Evolutionary conservation across 2,888 invertebrate species (phyloP).

Genomic region (Bruchidius siliquastri): DNA sequence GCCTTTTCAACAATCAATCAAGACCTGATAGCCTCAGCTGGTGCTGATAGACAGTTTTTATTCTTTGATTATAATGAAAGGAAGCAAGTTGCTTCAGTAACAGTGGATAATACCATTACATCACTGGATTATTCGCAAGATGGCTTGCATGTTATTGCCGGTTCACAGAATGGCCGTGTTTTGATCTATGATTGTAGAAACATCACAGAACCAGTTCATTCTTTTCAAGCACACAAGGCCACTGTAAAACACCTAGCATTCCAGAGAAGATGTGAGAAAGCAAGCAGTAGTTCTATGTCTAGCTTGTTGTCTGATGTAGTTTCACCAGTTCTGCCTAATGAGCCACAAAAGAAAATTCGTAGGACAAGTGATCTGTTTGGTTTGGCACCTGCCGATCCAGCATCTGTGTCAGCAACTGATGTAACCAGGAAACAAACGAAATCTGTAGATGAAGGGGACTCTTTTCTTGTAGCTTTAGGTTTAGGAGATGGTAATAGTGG

Average conservation of each 20-base stretch:
- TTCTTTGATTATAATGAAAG: constrained; percentile 53
- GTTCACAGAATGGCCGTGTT: constrained; percentile 53
- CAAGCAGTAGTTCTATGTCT: constrained; percentile 5
- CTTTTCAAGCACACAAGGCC: constrained; percentile 52
- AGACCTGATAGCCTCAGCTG: constrained; percentile 54
- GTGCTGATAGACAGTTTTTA: constrained; percentile 55
- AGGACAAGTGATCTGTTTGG: constrained; percentile 27
- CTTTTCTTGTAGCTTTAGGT: constrained; percentile 36
- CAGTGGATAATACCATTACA: constrained; percentile 36
- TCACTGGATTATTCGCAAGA: constrained; percentile 42
- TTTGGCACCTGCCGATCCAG: constrained; percentile 10
- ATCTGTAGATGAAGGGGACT: no score
- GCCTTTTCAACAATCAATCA: constrained; percentile 54
- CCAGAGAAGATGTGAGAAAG: constrained; percentile 33
- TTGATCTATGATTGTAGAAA: constrained; percentile 55
- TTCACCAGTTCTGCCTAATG: neutral
- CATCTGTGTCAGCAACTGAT: no score
- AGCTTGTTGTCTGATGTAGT: constrained; percentile 8
- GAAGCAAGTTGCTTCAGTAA: constrained; percentile 37
- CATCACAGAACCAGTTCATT: constrained; percentile 47
- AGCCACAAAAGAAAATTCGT: constrained; percentile 7
- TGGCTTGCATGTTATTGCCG: constrained; percentile 51
- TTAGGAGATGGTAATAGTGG: constrained; percentile 21
- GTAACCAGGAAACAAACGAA: no score
- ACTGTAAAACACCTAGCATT: constrained; percentile 50